Evolutionary conservation across 2,888 invertebrate genomes (phyloP).

Genomic region (Sinohyriopsis cumingii): DNA sequence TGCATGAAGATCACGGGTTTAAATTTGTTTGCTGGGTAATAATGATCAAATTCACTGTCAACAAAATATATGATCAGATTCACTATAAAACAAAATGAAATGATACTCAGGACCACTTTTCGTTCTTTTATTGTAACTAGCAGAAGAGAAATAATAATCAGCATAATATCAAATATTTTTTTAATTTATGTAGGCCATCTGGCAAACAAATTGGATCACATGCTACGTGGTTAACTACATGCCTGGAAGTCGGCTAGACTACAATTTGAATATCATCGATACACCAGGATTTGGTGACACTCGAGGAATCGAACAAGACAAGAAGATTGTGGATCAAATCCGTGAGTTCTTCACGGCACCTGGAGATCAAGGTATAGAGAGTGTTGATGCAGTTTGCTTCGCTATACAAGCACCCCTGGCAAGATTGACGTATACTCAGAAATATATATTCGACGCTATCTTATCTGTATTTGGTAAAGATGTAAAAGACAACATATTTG

Average conservation of each 20-base stretch:
- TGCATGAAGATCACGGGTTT: no score
- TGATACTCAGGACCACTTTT: no score
- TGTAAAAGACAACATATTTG: slow-evolving; percentile 27
- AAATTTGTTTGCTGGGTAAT: no score
- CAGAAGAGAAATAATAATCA: no score
- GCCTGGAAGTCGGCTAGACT: slow-evolving; percentile 16
- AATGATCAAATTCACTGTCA: no score
- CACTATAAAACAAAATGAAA: no score
- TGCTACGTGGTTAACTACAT: slow-evolving; percentile 20
- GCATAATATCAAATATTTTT: no score
- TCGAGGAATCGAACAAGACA: slow-evolving; percentile 27
- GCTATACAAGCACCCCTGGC: slow-evolving; percentile 30
- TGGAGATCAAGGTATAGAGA: slow-evolving; percentile 20
- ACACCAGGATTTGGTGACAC: slow-evolving; percentile 43
- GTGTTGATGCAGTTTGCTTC: slow-evolving; percentile 32
- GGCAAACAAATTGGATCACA: slow-evolving; percentile 40
- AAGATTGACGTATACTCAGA: slow-evolving; percentile 25
- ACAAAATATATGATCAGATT: no score
- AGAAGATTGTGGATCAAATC: slow-evolving; percentile 32
- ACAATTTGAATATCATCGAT: slow-evolving; percentile 32
- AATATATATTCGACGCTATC: slow-evolving; percentile 31
- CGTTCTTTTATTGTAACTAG: no score
- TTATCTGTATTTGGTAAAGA: slow-evolving; percentile 34
- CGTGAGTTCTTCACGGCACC: slow-evolving; percentile 22
- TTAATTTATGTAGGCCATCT: slow-evolving; percentile 27